A percentile compares a stretch with the other conserved stretches of the same genome.
Conservation (phyloP, 30 jellyfish, hydroid and myxozoan genomes). For the Sanderia malayensis region DNA sequence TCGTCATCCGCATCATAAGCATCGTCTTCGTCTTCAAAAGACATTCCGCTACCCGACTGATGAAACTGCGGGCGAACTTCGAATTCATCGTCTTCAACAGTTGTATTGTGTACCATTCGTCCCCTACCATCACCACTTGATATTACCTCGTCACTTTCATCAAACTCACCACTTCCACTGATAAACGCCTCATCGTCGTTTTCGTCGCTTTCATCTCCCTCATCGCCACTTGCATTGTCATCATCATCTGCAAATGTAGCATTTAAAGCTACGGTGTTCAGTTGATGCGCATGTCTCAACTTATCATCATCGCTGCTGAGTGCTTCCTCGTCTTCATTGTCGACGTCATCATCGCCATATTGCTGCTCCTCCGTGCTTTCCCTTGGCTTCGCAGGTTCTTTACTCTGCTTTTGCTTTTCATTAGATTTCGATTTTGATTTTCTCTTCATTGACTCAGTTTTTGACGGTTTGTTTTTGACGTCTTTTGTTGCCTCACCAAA, state of each 20-base stretch:
- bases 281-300: no score
- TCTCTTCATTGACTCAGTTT: no score
- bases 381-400: no score
- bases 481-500: no score
- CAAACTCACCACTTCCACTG: not conserved
- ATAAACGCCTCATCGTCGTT: no score
- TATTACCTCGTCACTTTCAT: not conserved
- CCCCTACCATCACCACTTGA: not conserved
- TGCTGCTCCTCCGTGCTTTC: not conserved
- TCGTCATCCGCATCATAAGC: not conserved
- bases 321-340: conserved; percentile 7
- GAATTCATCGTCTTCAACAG: not conserved
- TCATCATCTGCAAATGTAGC: not conserved
- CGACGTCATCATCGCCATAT: not conserved
- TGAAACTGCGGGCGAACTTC: not conserved
- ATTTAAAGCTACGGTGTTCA: no score
- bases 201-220: conserved; percentile 8
- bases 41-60: not conserved
- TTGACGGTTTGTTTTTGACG: no score
- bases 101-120: not conserved
- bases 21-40: not conserved
- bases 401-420: no score
- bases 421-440: no score
- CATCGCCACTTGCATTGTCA: conserved; percentile 11
- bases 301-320: no score